Conservation (phyloP, 2,888 invertebrate genomes). For the Nephrotoma flavescens region DNA sequence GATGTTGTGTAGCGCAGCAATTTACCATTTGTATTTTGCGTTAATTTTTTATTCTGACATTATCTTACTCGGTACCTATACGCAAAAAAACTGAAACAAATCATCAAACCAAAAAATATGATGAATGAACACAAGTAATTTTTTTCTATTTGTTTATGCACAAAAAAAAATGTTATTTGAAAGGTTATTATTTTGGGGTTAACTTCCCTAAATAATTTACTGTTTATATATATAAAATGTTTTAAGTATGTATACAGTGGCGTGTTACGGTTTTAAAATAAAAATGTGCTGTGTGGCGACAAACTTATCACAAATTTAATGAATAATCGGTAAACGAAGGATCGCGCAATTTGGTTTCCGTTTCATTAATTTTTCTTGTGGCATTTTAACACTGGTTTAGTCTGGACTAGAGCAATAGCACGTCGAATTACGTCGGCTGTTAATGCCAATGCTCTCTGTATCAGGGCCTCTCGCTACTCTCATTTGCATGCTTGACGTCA, state of each 20-base stretch:
- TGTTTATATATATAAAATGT: not conserved
- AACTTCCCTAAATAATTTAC: not conserved
- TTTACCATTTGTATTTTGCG: not conserved
- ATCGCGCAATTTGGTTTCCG: no score
- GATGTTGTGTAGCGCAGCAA: not conserved
- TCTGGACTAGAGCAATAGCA: no score
- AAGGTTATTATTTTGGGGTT: not conserved
- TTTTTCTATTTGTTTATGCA: not conserved
- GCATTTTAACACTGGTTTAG: no score
- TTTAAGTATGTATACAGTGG: not conserved
- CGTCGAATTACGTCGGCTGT: no score
- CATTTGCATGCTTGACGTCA: no score
- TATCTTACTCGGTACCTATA: not conserved
- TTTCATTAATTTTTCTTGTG: no score
- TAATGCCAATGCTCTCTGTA: no score
- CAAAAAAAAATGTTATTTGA: not conserved
- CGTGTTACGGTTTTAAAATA: not conserved
- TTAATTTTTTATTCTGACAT: not conserved
- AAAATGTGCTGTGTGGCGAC: not conserved
- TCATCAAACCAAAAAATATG: not conserved
- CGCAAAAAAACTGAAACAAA: not conserved
- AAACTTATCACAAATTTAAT: not conserved
- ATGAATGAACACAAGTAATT: not conserved
- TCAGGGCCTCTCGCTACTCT: no score
- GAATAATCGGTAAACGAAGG: not conserved